Evolutionary conservation across 1,140 invertebrate genomes (phyloP).

Genomic region (Chionoecetes opilio): DNA sequence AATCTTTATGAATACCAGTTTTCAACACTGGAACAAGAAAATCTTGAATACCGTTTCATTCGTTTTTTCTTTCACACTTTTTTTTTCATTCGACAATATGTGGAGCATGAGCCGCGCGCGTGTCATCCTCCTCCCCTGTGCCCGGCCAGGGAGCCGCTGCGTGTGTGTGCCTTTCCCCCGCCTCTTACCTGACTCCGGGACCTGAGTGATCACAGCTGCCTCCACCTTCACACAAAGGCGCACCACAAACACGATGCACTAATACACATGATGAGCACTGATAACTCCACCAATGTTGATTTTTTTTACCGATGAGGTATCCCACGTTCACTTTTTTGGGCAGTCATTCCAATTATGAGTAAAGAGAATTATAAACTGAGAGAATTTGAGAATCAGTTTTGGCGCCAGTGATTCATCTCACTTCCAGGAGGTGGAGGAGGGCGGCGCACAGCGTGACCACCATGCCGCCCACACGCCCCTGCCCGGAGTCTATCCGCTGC

Average conservation of each 20-base stretch:
- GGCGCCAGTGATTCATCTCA: constrained; percentile 61
- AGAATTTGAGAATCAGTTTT: neutral
- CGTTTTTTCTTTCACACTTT: too few relatives aligned
- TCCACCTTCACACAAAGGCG: neutral
- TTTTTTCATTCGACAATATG: neutral
- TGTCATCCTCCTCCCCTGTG: neutral
- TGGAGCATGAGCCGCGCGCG: neutral
- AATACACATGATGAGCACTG: neutral
- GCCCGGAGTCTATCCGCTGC: constrained; percentile 77
- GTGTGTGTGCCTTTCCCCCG: neutral
- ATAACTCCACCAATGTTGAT: neutral
- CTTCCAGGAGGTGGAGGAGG: constrained; percentile 41
- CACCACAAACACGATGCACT: neutral
- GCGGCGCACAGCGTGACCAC: neutral
- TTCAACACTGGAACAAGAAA: too few relatives aligned
- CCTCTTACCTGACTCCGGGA: neutral
- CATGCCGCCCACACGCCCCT: neutral
- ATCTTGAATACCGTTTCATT: too few relatives aligned
- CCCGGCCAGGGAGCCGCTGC: neutral
- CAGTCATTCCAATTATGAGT: neutral
- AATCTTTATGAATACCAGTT: too few relatives aligned
- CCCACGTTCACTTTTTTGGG: neutral
- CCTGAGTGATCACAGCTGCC: constrained; percentile 13
- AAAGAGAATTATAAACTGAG: neutral
- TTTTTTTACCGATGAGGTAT: neutral